Evolutionary conservation across 2,113 vertebrate genomes (phyloP).

Genomic region (Semicossyphus pulcher): DNA sequence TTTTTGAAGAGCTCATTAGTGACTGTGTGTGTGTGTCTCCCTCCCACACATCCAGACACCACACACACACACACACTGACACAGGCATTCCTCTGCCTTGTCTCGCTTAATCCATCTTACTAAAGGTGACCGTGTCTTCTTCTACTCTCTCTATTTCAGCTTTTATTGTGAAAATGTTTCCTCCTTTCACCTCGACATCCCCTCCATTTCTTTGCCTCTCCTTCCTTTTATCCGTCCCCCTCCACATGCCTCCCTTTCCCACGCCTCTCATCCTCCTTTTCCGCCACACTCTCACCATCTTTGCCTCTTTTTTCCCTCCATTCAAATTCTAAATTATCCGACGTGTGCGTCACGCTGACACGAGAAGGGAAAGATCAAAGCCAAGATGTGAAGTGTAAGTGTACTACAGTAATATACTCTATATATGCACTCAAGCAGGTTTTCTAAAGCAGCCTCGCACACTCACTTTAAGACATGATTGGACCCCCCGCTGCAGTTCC

Average conservation of each 20-base stretch:
- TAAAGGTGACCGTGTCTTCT: neutral
- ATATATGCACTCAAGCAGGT: too few relatives aligned
- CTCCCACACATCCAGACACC: constrained; percentile 53
- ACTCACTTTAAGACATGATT: neutral
- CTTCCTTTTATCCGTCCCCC: neutral
- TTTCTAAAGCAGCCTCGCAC: too few relatives aligned
- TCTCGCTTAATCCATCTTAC: constrained; percentile 10
- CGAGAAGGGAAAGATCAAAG: neutral
- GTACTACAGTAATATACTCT: too few relatives aligned
- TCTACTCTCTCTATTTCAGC: neutral
- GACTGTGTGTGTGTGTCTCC: constrained; percentile 12
- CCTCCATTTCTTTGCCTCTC: constrained; percentile 9
- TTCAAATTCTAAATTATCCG: neutral
- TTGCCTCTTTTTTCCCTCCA: neutral
- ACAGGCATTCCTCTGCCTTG: constrained; percentile 34
- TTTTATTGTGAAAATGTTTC: constrained; percentile 7
- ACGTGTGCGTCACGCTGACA: neutral
- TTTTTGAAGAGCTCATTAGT: constrained; percentile 58
- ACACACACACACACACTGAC: too few relatives aligned
- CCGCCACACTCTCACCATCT: constrained; percentile 10
- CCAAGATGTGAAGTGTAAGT: neutral
- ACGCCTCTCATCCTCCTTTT: constrained; percentile 7
- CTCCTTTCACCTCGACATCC: constrained; percentile 10
- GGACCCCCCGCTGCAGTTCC: neutral
- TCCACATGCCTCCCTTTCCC: neutral